phyloP scores from a whole-genome alignment of 2,888 invertebrate species.

The Xestia sexstrigata region DNA sequence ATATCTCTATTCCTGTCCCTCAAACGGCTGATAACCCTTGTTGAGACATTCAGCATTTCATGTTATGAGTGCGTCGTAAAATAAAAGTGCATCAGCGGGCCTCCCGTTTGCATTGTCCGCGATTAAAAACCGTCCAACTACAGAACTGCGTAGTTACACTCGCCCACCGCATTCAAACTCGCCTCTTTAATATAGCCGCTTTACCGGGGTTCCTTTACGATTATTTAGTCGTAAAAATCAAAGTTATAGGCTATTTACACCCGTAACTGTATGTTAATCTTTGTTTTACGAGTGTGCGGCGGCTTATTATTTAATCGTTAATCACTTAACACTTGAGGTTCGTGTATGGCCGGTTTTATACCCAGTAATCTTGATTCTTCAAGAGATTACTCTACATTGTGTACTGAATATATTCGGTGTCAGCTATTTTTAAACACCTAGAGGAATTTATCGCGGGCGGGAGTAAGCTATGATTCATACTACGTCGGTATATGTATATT shows the following conservation, averaged over 20 bases:
- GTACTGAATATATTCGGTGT: slow-evolving; percentile 62
- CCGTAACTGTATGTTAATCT: slow-evolving; percentile 90
- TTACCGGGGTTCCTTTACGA: slow-evolving; percentile 90
- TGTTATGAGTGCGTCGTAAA: slow-evolving; percentile 89
- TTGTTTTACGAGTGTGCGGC: slow-evolving; percentile 89
- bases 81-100: slow-evolving; percentile 90
- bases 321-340: slow-evolving; percentile 87
- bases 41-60: slow-evolving; percentile 89
- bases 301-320: slow-evolving; percentile 90
- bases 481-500: slow-evolving; percentile 8
- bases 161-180: slow-evolving; percentile 58
- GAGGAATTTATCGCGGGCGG: slow-evolving; percentile 62
- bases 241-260: slow-evolving; percentile 91
- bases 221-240: slow-evolving; percentile 92
- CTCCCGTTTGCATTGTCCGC: slow-evolving; percentile 88
- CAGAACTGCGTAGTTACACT: slow-evolving; percentile 67
- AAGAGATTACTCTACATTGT: slow-evolving; percentile 67
- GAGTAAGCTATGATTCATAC: slow-evolving; percentile 62
- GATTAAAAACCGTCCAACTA: slow-evolving; percentile 83
- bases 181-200: slow-evolving; percentile 77
- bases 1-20: slow-evolving; percentile 68
- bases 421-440: slow-evolving; percentile 67
- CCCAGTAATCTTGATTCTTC: slow-evolving; percentile 70
- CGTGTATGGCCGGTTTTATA: slow-evolving; percentile 81
- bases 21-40: slow-evolving; percentile 80